Evolutionary conservation across 2,888 invertebrate species (phyloP), one percentile per base, ranked within the genome.

Genomic region (Cephus rjabovi): DNA sequence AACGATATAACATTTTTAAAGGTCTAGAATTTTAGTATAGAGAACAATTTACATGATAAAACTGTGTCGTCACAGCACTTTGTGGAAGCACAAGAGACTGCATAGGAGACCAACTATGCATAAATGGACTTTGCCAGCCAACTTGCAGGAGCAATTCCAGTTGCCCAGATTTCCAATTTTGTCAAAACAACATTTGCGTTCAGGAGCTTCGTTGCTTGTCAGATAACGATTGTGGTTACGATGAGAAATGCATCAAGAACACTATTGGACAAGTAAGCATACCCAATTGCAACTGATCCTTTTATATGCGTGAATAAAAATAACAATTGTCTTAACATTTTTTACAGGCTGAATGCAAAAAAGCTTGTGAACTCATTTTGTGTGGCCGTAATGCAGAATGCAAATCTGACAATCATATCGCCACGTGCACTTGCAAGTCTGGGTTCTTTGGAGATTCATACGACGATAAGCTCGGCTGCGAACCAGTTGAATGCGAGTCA

Each of bases 321-420:
- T 73, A 11, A 15, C 69, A 23, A 30, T 6, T 68, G 23, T 74
- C 74, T 70, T 69, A 0, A 69, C 11, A 78, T 81, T 56, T 78
- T 76, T 80, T 83, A 68, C 74, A 92, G 87, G 94, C 95, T 0
- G 95, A 96, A 88, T 98, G 97, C 89, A 93, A 94, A 76, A 94
- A 95, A 85, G 95, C 96, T 0, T 98, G 97, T 87, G 94, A 95
- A 80, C 94, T 95, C 71, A 93, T 95, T 1, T 90, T 95, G 71
- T 97, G 98, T 89, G 96, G 97, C 56, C 94, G 97, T 81, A 97
- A 97, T 91, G 96, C 97, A 0, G 94, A 95, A 81, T 98, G 98
- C 89, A 92, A 93, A 15, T 95, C 96, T 0, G 93, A 94, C 79
- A 94, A 95, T 81, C 98, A 98, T 90, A 92, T 94, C 84, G 94